Base-by-base conservation (phyloP, 2,113 vertebrate species). In the Proterorhinus semilunaris region DNA sequence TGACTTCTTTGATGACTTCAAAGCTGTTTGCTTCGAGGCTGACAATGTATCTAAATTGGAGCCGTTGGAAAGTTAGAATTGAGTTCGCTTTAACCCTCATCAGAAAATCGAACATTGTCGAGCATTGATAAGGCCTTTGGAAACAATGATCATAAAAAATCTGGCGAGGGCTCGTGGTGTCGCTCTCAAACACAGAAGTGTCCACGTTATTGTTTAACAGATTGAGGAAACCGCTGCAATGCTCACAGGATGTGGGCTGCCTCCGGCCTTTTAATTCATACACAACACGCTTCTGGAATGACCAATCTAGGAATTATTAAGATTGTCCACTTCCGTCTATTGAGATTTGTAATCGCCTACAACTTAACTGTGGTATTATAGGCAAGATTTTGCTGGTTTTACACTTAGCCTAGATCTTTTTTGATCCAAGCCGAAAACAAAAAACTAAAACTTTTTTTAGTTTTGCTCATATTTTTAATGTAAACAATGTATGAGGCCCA, bases 1-100 rank as follows among this genome's bases (percentile, higher is more conserved):
- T 72, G 66, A 65, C 81, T 87, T 89, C 91, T 93, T 91, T 91
- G 80, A 87, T 84, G 86, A 90, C 82, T 87, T 70, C 78, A 79
- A 81, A 84, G 76, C 71, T 62, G 81, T 91, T 89, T 88, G 81
- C 74, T 66, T 73, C 8, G 15, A 71, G 62, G 0, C 62, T 36
- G 69, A 71, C 74, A 7, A 1, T 74, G 83, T 88, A 87, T 90
- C 86, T 89, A 85, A 83, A 89, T 87, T 66, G 76, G 69, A 43
- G 75, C 81, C 50, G 74, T 83, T 89, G 78, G 88, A 88, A 83
- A 90, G 83, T 88, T 79, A 57, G 45, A 72, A 57, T 70, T 58
- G 45, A 42, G 69, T 27, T 72, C 69, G 64, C 68, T 79, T 67
- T 59, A 17, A 76, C 72, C 49, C 64, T 15, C 71, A 7, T 55